These are phyloP conservation scores for Actenoides lindsayi DNA, from an alignment of 2,113 vertebrate genomes.

Conservation along the genomic window DNA sequence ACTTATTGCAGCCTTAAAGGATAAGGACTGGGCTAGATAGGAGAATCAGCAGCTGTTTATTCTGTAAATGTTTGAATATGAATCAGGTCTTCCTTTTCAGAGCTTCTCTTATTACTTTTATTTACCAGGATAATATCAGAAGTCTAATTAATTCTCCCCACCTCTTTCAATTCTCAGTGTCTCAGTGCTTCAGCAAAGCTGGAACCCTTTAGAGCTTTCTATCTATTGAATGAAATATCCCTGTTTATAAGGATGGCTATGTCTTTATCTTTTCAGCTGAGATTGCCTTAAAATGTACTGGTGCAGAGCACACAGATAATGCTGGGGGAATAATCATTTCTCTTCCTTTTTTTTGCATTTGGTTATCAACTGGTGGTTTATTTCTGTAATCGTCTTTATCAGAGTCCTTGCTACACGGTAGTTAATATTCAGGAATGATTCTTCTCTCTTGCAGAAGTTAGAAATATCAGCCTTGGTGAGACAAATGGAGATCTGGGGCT, in stretches of 20 bases:
- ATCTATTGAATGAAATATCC: constrained; percentile 56
- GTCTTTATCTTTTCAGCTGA: constrained; percentile 57
- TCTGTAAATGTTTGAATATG: constrained; percentile 71
- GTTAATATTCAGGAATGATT: constrained; percentile 41
- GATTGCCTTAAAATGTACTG: constrained; percentile 52
- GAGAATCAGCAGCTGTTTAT: constrained; percentile 66
- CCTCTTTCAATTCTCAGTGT: constrained; percentile 36
- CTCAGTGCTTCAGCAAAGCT: constrained; percentile 49
- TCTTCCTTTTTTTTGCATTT: neutral
- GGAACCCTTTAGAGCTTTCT: constrained; percentile 54
- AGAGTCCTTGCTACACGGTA: neutral
- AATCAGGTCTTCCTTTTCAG: constrained; percentile 43
- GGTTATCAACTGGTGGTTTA: constrained; percentile 35
- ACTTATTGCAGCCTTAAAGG: constrained; percentile 65
- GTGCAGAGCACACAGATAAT: constrained; percentile 28
- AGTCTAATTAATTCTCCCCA: constrained; percentile 65
- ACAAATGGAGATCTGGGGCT: neutral
- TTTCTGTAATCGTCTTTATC: constrained; percentile 26
- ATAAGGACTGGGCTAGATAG: constrained; percentile 42
- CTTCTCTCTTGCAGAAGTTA: constrained; percentile 11
- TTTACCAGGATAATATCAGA: constrained; percentile 60
- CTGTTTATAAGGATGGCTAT: constrained; percentile 51
- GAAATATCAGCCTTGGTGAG: neutral
- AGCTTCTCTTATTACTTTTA: constrained; percentile 59
- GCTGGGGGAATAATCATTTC: constrained; percentile 1